Percentiles rank a stretch among this genome's conserved stretches.
phyloP scores from a whole-genome alignment of 2,113 vertebrate genomes.

The Melanostigma gelatinosum region DNA sequence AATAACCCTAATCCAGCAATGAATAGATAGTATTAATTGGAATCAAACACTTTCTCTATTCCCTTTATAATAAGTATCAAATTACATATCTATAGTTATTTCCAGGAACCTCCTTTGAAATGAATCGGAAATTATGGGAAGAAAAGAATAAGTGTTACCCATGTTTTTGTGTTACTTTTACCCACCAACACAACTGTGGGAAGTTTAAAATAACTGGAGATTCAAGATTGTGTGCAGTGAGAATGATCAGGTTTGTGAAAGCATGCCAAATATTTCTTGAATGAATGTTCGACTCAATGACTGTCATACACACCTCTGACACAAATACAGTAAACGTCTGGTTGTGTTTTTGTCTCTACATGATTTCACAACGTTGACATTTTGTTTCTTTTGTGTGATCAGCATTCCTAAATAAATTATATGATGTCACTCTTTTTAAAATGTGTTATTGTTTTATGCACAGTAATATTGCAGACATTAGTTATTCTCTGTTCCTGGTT shows the following conservation, averaged over 20 bases:
- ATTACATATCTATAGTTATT: background rate
- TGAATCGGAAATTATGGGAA: background rate
- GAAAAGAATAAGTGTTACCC: background rate
- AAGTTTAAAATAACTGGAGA: background rate
- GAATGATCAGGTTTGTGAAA: background rate
- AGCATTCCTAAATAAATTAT: constrained; percentile 27
- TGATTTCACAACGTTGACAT: background rate
- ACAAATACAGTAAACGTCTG: background rate
- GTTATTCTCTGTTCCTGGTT: background rate
- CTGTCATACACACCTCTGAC: background rate
- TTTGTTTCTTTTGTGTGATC: constrained; percentile 5
- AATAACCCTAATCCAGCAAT: background rate
- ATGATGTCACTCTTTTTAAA: background rate
- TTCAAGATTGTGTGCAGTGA: background rate
- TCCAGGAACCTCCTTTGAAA: background rate
- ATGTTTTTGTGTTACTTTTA: background rate
- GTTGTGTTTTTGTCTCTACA: constrained; percentile 1
- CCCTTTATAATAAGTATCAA: background rate
- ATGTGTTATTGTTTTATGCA: background rate
- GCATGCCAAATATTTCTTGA: background rate
- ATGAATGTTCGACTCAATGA: background rate
- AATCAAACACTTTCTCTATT: background rate
- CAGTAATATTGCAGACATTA: background rate
- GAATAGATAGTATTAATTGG: background rate
- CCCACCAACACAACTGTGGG: background rate